Conservation (phyloP, 2,113 vertebrate genomes). For the Coptodon bakossiorum region DNA sequence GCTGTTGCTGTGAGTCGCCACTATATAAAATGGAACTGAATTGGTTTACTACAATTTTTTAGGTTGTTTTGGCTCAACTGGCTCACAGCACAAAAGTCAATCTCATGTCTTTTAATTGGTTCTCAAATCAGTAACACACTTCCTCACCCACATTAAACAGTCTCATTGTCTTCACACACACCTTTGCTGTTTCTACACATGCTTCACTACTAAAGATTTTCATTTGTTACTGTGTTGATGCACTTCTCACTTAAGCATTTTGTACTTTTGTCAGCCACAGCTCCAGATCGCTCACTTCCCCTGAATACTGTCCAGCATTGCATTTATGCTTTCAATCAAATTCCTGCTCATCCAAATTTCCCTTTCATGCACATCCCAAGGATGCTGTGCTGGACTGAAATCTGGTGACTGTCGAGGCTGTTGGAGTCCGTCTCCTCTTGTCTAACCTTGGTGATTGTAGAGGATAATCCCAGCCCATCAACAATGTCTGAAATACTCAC, state of each 20-base stretch:
- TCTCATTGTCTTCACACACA: not conserved
- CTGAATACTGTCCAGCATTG: not conserved
- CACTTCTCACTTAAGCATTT: not conserved
- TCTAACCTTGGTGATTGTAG: not conserved
- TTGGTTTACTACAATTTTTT: not conserved
- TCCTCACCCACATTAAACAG: not conserved
- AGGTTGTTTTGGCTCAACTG: not conserved
- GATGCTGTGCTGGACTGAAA: not conserved
- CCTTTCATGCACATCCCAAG: not conserved
- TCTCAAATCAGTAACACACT: not conserved
- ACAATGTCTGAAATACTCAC: not conserved
- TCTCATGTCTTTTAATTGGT: not conserved
- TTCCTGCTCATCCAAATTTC: not conserved
- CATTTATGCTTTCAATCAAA: not conserved
- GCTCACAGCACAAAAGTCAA: not conserved
- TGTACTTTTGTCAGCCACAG: not conserved
- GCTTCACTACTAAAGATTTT: not conserved
- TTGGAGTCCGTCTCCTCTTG: not conserved
- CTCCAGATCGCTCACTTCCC: not conserved
- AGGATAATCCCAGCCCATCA: not conserved
- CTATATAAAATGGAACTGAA: not conserved
- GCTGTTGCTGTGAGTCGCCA: not conserved
- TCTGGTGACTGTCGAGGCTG: not conserved
- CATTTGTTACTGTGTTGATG: not conserved
- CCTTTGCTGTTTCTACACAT: not conserved